phyloP scores from a whole-genome alignment of 2,797 vertebrate genomes.

The Ctenopoma multispine region DNA sequence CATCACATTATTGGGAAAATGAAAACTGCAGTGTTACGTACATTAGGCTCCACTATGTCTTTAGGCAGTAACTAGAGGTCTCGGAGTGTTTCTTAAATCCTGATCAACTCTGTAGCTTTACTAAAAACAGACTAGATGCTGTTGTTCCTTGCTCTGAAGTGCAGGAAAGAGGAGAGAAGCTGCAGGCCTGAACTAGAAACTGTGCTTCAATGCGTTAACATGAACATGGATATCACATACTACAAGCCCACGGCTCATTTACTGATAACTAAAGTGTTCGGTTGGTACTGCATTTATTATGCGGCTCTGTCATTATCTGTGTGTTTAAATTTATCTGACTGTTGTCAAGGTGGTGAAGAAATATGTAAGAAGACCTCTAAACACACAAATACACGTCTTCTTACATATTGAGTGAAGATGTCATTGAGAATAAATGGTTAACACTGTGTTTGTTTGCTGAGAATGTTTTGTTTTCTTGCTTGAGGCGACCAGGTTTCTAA shows the following conservation, averaged over 20 bases:
- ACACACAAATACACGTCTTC: slow-evolving; percentile 51
- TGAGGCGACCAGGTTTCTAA: slow-evolving; percentile 35
- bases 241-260: slow-evolving; percentile 35
- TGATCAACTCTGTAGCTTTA: slow-evolving; percentile 40
- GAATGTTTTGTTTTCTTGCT: slow-evolving; percentile 1
- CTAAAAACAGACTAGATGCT: slow-evolving; percentile 20
- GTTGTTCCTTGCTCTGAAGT: slow-evolving; percentile 40
- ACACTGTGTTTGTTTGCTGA: slow-evolving; percentile 45
- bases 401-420: slow-evolving; percentile 79
- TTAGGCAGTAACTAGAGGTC: slow-evolving; percentile 30
- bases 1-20: background rate
- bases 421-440: slow-evolving; percentile 67
- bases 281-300: slow-evolving; percentile 21
- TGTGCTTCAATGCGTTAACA: slow-evolving; percentile 36
- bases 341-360: slow-evolving; percentile 78
- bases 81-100: slow-evolving; percentile 38
- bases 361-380: slow-evolving; percentile 76
- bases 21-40: background rate
- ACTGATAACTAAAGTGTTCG: slow-evolving; percentile 30
- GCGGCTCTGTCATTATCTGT: slow-evolving; percentile 51
- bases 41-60: slow-evolving; percentile 10
- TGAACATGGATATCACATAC: slow-evolving; percentile 17
- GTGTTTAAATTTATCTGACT: slow-evolving; percentile 52
- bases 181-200: slow-evolving; percentile 36
- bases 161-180: slow-evolving; percentile 23